These are phyloP conservation scores for Nemapogon koenigi DNA, from an alignment of 2,888 invertebrate genomes.

Conservation along the genomic window DNA sequence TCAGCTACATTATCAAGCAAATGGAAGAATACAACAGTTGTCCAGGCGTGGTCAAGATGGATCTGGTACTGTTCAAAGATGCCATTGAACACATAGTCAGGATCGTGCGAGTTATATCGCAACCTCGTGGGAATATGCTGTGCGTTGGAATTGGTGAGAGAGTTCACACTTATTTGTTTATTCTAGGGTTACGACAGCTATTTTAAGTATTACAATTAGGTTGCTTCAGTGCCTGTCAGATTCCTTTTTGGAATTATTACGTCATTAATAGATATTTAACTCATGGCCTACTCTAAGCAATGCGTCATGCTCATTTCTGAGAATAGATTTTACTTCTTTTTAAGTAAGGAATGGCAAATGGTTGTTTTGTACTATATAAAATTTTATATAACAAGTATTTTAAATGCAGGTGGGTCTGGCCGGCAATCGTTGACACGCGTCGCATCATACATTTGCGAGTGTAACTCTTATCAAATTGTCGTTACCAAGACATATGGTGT, in stretches of 20 bases:
- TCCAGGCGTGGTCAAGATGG: constrained; percentile 79
- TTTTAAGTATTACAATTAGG: too few relatives aligned
- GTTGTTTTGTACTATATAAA: too few relatives aligned
- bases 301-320: too few relatives aligned
- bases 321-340: too few relatives aligned
- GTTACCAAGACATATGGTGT: constrained; percentile 80
- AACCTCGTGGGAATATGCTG: constrained; percentile 82
- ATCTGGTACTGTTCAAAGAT: constrained; percentile 85
- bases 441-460: constrained; percentile 81
- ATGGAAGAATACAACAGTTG: constrained; percentile 82
- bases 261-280: too few relatives aligned
- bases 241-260: too few relatives aligned
- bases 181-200: too few relatives aligned
- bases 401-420: constrained; percentile 76
- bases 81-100: constrained; percentile 86
- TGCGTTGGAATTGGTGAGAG: constrained; percentile 78
- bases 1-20: constrained; percentile 57
- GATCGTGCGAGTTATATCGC: constrained; percentile 83
- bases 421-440: constrained; percentile 80
- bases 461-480: constrained; percentile 77
- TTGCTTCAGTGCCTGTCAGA: too few relatives aligned
- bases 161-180: too few relatives aligned
- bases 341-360: too few relatives aligned
- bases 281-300: too few relatives aligned
- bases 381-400: too few relatives aligned